Evolutionary conservation across 2,888 invertebrate species (phyloP).

Genomic region (Mesopsocus fuscifrons): DNA sequence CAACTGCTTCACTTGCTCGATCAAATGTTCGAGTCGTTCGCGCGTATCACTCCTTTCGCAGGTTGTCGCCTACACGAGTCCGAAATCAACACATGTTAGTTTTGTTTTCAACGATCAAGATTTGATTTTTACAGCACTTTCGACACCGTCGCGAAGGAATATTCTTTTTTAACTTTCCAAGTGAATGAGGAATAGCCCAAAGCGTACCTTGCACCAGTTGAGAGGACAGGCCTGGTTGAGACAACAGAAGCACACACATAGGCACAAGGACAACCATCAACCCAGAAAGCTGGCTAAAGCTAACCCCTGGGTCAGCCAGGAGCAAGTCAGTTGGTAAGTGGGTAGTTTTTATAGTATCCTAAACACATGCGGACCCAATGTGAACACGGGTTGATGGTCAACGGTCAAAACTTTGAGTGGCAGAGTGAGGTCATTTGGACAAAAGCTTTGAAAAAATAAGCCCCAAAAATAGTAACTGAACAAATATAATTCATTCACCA

Average conservation of each 20-base stretch:
- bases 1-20: slow-evolving; percentile 5
- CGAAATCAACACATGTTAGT: neutral
- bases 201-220: neutral
- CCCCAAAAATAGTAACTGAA: too few relatives aligned
- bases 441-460: too few relatives aligned
- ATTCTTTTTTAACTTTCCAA: neutral
- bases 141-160: neutral
- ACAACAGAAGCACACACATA: neutral
- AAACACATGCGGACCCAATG: too few relatives aligned
- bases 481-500: neutral
- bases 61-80: neutral
- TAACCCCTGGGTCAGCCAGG: too few relatives aligned
- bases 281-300: too few relatives aligned
- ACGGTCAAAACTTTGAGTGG: too few relatives aligned
- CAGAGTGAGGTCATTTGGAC: too few relatives aligned
- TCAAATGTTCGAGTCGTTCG: slow-evolving; percentile 8
- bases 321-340: too few relatives aligned
- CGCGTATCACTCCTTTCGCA: neutral
- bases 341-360: too few relatives aligned
- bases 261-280: neutral
- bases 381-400: too few relatives aligned
- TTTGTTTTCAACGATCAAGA: neutral
- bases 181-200: neutral
- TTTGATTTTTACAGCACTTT: slow-evolving; percentile 8
- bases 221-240: neutral